Base-by-base conservation (phyloP, 2,888 invertebrate genomes). In the Formica aserva region DNA sequence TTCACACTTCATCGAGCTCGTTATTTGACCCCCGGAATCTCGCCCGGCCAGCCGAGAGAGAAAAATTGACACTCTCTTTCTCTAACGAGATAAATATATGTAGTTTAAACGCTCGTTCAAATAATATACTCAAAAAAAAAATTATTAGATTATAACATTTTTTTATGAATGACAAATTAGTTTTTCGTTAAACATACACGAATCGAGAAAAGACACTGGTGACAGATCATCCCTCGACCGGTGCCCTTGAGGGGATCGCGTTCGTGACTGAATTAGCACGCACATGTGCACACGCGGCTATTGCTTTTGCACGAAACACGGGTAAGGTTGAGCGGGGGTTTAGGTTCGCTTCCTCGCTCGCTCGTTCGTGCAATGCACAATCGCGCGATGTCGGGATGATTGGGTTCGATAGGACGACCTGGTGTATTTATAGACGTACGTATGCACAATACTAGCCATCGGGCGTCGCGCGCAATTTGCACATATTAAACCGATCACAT, bases 381-480 rank as follows among this genome's bases (percentile, higher is more conserved):
- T 78, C 78, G 41, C 22, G 76, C 76, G 35, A 76, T 77, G 85
- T 77, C 74, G 45, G 60, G 45, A 60, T 77, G 86, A 84, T 87
- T 69, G 82, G 63, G 67, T 87, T 88, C 85, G 85, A 87, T 88
- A 85, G 82, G 67, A 85, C 82, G 81, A 82, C 85, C 82, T 62
- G 74, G 67, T 63, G 55, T 88, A 89, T 88, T 86, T 89, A 88
- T 88, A 88, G 85, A 45, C 76, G 48, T 81, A 71, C 41, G 45
- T 29, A 29, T 41, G 13, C 13, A 26, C 38, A 52, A 13, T 29
- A 41, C 41, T 22, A 15, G 22, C 71, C 60, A 32, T 18, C 55
- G 63, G 45, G 18, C 18, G 18, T 18, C 74, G 62, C 62, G n/a
- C 52, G 22, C 84, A 82, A 76, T 76, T 52, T 77, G 83, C 83